Evolutionary conservation across 2,113 vertebrate genomes (phyloP), one percentile per base, ranked within the genome.

Genomic region (Tychaedon coryphoeus): DNA sequence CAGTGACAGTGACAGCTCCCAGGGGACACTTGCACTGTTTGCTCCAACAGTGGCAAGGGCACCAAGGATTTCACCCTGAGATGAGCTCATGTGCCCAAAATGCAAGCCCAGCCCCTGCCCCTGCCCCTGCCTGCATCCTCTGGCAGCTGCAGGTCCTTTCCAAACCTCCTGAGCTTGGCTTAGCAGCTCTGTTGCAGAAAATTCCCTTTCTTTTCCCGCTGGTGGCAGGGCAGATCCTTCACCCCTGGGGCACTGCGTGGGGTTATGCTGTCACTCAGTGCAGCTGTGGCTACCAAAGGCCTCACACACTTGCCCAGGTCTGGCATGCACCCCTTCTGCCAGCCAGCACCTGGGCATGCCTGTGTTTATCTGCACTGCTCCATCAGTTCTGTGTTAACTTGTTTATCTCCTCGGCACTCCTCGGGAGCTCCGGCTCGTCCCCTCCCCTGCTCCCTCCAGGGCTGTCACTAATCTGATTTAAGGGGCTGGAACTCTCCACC

Each of bases 381-480:
- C 75, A 23, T 86, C 73, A 81, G 50, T 76, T 94, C 54, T 47
- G 94, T 78, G 87, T 91, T 88, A 72, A 93, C 92, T 92, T 86
- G 74, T 94, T 95, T 70, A 70, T 93, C 42, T 50, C 81, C 87
- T 90, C 36, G 91, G 53, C 75, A 40, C 88, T 75, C 40, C 88
- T 38, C 40, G 31, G 45, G 36, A 80, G 33, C 65, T 47, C 67
- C 94, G 82, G 88, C 78, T 76, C 61, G 5, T 79, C 76, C 42
- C 90, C 89, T 92, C 6, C 3, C 54, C 11, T 24, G 70, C 86
- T 91, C 87, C 90, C 86, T 83, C 95, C 61, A 71, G 33, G 8
- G 47, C 72, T 81, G 91, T 66, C 92, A 5, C 61, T 81, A 7
- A 48, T 66, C 62, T 94, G 96, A 94, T 95, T 88, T 93, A 78